Conservation (phyloP, 2,113 vertebrate species). For the Puma concolor region DNA sequence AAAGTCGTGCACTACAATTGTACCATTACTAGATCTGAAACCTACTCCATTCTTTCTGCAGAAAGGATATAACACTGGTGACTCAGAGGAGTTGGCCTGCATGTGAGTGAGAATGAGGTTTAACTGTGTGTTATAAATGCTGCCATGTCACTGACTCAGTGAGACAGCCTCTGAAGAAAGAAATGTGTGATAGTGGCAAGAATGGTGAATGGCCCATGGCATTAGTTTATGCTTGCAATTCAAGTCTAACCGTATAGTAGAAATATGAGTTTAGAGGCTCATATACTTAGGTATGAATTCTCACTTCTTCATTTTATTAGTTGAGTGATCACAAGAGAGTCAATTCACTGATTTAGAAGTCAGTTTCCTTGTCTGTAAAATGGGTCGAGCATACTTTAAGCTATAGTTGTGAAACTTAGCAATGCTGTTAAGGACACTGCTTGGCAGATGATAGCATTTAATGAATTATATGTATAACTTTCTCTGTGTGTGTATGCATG, state of each 20-base stretch:
- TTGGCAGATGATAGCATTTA: not conserved
- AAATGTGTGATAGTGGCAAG: not conserved
- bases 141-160: constrained; percentile 24
- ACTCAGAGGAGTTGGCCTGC: constrained; percentile 7
- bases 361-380: constrained; percentile 34
- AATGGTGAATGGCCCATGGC: not conserved
- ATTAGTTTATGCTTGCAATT: not conserved
- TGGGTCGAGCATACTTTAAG: not conserved
- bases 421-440: not conserved
- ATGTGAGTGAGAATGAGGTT: not conserved
- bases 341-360: not conserved
- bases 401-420: not conserved
- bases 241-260: not conserved
- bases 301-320: not conserved
- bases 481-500: not conserved
- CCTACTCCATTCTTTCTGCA: not conserved
- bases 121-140: constrained; percentile 47
- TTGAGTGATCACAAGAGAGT: not conserved
- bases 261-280: not conserved
- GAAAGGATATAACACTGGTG: not conserved
- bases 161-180: not conserved
- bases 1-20: constrained; percentile 2
- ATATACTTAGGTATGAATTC: not conserved
- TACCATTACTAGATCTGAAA: constrained; percentile 17
- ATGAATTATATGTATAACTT: not conserved